phyloP scores from a whole-genome alignment of 2,113 vertebrate genomes.

The Tupaia tana region DNA sequence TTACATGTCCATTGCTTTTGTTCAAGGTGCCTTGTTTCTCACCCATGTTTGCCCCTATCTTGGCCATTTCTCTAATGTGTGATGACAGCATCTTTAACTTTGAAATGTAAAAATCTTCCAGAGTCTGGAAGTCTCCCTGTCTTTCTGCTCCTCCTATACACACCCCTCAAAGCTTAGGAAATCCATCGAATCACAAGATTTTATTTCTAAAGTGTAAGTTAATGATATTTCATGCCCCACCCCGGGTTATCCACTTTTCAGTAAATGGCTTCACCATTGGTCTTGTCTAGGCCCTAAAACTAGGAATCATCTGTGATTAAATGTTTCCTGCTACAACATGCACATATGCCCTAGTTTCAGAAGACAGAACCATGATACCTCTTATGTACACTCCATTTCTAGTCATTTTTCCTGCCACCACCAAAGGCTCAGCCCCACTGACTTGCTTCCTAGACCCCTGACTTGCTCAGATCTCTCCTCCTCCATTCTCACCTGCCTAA shows the following conservation, averaged over 20 bases:
- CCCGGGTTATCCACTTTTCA: background rate
- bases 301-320: background rate
- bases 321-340: background rate
- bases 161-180: background rate
- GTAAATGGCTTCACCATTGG: background rate
- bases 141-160: background rate
- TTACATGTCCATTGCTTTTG: background rate
- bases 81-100: background rate
- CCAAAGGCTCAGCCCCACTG: too few species aligned
- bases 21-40: background rate
- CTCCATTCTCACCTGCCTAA: background rate
- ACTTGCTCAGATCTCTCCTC: background rate
- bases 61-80: background rate
- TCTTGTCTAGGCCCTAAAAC: background rate
- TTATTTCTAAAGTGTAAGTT: background rate
- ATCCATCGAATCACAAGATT: background rate
- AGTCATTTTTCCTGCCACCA: background rate
- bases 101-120: background rate
- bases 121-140: background rate
- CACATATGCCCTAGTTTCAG: too few species aligned
- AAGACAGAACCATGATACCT: background rate
- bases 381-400: background rate
- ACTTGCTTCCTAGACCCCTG: background rate
- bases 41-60: fast-evolving
- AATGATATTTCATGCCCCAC: background rate